A percentile compares a stretch with the other conserved stretches of the same genome.
phyloP scores from a whole-genome alignment of 2,113 vertebrate genomes.

The Triplophysa dalaica region DNA sequence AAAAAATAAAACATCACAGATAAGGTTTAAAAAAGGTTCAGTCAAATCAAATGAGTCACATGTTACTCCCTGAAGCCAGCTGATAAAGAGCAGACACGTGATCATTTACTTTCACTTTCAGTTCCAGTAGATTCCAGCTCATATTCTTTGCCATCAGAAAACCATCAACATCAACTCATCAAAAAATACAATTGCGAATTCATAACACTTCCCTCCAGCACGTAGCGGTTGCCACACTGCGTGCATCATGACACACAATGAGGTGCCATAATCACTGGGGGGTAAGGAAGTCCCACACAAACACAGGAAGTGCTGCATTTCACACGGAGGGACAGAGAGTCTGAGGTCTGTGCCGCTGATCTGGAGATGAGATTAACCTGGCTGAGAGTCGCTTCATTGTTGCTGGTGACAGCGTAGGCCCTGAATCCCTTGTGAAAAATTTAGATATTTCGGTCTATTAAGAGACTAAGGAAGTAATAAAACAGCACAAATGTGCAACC shows the following conservation, averaged over 20 bases:
- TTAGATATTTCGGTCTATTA: conserved; percentile 40
- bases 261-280: conserved; percentile 72
- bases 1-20: not conserved
- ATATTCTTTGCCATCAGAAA: not conserved
- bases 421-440: conserved; percentile 7
- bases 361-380: conserved; percentile 67
- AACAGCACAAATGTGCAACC: conserved; percentile 28
- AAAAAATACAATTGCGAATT: not conserved
- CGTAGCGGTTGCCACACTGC: conserved; percentile 62
- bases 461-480: conserved; percentile 52
- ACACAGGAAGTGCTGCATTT: conserved; percentile 78
- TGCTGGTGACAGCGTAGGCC: conserved; percentile 24
- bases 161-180: not conserved
- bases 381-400: conserved; percentile 59
- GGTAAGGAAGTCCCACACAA: conserved; percentile 78
- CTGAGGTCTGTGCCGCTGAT: conserved; percentile 63
- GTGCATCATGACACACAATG: conserved; percentile 69
- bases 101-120: conserved; percentile 39
- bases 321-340: conserved; percentile 64
- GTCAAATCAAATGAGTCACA: not conserved
- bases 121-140: not conserved
- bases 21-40: not conserved
- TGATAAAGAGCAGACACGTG: not conserved
- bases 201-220: conserved; percentile 32
- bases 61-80: not conserved